phyloP scores from a whole-genome alignment of 92 coral and sea anemone species.

The Porites evermanni region DNA sequence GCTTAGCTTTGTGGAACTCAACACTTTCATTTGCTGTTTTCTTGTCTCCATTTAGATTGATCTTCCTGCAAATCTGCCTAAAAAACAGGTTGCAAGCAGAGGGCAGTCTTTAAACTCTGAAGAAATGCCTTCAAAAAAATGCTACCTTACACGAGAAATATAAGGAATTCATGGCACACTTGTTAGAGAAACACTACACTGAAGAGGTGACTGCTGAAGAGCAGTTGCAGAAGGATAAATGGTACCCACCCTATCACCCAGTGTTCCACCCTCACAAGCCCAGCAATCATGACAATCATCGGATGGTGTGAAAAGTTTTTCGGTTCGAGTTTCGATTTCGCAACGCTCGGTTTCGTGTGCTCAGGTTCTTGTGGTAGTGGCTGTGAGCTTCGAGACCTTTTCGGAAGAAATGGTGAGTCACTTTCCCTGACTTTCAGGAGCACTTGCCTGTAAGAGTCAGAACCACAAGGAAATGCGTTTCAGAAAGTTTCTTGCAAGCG shows the following conservation, averaged over 20 bases:
- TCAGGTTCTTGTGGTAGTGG: no score
- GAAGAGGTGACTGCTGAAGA: slow-evolving; percentile 22
- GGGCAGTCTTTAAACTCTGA: slow-evolving; percentile 44
- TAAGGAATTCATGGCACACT: slow-evolving; percentile 54
- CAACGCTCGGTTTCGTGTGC: no score
- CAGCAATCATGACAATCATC: slow-evolving; percentile 1
- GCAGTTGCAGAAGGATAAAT: background rate
- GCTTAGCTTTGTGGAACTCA: background rate
- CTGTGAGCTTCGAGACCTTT: no score
- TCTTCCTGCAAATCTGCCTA: slow-evolving; percentile 52
- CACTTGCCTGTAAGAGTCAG: no score
- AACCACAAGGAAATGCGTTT: no score
- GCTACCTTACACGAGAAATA: slow-evolving; percentile 42
- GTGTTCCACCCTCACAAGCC: slow-evolving; percentile 42
- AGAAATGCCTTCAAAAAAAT: slow-evolving; percentile 39
- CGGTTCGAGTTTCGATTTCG: no score
- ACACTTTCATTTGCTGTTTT: background rate
- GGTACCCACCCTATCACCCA: slow-evolving; percentile 32
- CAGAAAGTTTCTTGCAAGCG: no score
- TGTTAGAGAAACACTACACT: slow-evolving; percentile 53
- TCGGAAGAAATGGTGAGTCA: no score
- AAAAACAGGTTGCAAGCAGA: slow-evolving; percentile 56
- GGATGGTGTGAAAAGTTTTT: no score
- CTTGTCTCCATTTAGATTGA: slow-evolving; percentile 75
- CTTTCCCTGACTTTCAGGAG: no score